phyloP scores from a whole-genome alignment of 2,888 invertebrate genomes.

The Thymelicus acteon region DNA sequence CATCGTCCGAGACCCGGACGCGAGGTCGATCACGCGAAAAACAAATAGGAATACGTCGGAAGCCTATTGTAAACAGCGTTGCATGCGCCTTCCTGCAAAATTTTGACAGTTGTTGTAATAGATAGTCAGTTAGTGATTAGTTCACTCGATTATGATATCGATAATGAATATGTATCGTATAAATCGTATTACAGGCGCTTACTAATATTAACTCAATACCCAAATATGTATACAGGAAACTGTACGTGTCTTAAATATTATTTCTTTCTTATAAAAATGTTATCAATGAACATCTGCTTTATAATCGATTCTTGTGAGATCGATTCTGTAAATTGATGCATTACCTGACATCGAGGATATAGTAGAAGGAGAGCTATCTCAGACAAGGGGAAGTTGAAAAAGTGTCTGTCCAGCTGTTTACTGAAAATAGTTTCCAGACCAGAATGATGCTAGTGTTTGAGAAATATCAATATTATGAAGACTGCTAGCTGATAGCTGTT shows the following conservation, averaged over 20 bases:
- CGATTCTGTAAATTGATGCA: background rate
- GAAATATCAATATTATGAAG: no score
- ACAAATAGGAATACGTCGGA: slow-evolving; percentile 68
- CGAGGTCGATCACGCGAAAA: slow-evolving; percentile 54
- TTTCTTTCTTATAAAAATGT: background rate
- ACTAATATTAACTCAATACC: no score
- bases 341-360: no score
- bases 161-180: background rate
- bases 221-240: no score
- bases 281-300: background rate
- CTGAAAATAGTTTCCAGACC: no score
- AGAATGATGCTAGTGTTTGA: no score
- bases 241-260: no score
- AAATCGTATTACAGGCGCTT: no score
- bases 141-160: slow-evolving; percentile 52
- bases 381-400: no score
- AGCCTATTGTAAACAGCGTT: slow-evolving; percentile 80
- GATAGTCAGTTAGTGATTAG: slow-evolving; percentile 41
- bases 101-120: slow-evolving; percentile 72
- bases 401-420: no score
- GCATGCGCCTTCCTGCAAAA: slow-evolving; percentile 81
- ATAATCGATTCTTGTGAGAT: background rate
- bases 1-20: slow-evolving; percentile 75
- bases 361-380: no score
- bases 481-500: no score